Evolutionary conservation across 2,888 invertebrate genomes (phyloP).

Genomic region (Conchocele bisecta): DNA sequence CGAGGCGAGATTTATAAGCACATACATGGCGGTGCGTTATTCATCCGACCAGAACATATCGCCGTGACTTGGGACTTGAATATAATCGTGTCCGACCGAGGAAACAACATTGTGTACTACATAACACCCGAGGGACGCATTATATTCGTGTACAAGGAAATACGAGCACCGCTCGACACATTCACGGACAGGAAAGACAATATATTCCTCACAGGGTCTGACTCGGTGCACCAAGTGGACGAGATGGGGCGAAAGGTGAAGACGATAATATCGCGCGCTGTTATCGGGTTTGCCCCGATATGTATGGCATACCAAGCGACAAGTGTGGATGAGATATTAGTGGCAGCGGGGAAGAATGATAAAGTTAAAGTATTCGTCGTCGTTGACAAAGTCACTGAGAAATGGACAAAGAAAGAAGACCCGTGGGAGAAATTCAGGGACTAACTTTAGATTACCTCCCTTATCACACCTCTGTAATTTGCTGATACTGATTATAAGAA

Average conservation of each 20-base stretch:
- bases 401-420: background rate
- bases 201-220: conserved; percentile 45
- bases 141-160: conserved; percentile 49
- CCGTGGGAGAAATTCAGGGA: too few species aligned
- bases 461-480: too few species aligned
- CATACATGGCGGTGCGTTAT: conserved; percentile 46
- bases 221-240: conserved; percentile 45
- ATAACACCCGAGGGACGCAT: conserved; percentile 53
- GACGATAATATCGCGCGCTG: conserved; percentile 44
- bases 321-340: conserved; percentile 39
- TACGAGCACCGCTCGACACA: conserved; percentile 39
- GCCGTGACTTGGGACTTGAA: conserved; percentile 49
- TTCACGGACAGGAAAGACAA: conserved; percentile 49
- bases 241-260: conserved; percentile 46
- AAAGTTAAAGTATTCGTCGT: conserved; percentile 42
- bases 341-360: conserved; percentile 49
- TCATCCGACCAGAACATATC: conserved; percentile 50
- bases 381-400: background rate
- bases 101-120: conserved; percentile 49
- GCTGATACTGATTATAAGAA: too few species aligned
- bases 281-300: conserved; percentile 48
- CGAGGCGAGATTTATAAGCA: conserved; percentile 46
- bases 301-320: conserved; percentile 35
- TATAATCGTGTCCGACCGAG: conserved; percentile 45
- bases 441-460: too few species aligned